These are phyloP conservation scores for Pandemis cinnamomeana DNA, from an alignment of 2,888 invertebrate genomes.

Conservation along the genomic window DNA sequence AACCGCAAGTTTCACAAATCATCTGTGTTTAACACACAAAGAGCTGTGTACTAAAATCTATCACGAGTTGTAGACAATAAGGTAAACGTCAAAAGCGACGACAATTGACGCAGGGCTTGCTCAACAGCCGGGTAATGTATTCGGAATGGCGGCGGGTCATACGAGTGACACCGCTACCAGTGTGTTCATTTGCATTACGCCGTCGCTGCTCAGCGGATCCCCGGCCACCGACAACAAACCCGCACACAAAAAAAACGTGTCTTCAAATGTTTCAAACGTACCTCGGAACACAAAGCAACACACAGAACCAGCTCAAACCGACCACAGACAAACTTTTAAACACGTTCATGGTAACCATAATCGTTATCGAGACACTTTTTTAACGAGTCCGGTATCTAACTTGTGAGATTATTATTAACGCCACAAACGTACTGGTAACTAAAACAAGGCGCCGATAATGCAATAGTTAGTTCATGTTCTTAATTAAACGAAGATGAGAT, in stretches of 20 bases:
- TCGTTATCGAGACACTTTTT: constrained; percentile 29
- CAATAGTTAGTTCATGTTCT: constrained; percentile 42
- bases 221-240: constrained; percentile 27
- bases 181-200: constrained; percentile 57
- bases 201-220: constrained; percentile 42
- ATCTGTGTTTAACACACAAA: constrained; percentile 36
- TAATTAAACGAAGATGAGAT: constrained; percentile 46
- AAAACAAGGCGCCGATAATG: constrained; percentile 49
- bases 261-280: constrained; percentile 5
- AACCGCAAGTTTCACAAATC: constrained; percentile 29
- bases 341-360: constrained; percentile 21
- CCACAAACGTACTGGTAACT: constrained; percentile 42
- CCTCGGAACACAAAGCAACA: constrained; percentile 23
- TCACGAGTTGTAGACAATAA: constrained; percentile 28
- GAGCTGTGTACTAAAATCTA: constrained; percentile 25
- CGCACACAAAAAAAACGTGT: constrained; percentile 13
- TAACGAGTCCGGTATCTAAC: constrained; percentile 12
- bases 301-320: constrained; percentile 12
- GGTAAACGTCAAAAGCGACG: constrained; percentile 26
- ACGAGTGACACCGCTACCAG: constrained; percentile 59
- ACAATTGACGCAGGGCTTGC: constrained; percentile 50
- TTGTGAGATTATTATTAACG: constrained; percentile 10
- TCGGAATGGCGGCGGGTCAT: constrained; percentile 69
- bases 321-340: constrained; percentile 4
- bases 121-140: constrained; percentile 73